Percentiles rank a stretch among this genome's conserved stretches.
These are phyloP conservation scores for Sebastes vulpes DNA, from an alignment of 2,797 vertebrate species.

Conservation along the genomic window DNA sequence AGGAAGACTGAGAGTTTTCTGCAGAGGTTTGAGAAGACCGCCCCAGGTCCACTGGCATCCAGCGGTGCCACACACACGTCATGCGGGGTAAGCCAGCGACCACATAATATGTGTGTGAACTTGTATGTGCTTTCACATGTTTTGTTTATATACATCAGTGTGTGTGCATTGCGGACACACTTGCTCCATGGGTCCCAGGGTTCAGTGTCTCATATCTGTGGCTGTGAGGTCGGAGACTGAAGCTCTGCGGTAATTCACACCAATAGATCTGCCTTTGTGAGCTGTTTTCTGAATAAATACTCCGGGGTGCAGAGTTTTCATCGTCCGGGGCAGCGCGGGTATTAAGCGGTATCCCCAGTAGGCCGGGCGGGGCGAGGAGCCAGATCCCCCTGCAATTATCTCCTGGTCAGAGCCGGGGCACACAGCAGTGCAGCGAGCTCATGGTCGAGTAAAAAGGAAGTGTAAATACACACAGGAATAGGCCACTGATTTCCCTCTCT, in stretches of 20 bases:
- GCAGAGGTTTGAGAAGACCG: slow-evolving; percentile 61
- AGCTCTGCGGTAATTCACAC: slow-evolving; percentile 65
- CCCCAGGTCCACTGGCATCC: slow-evolving; percentile 24
- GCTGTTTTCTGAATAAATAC: slow-evolving; percentile 80
- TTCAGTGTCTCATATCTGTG: slow-evolving; percentile 67
- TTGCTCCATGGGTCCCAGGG: slow-evolving; percentile 29
- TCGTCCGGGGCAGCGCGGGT: slow-evolving; percentile 10
- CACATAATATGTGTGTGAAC: slow-evolving; percentile 24
- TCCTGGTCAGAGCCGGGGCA: slow-evolving; percentile 53
- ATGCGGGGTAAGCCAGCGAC: slow-evolving; percentile 70
- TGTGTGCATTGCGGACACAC: not conserved
- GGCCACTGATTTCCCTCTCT: not conserved
- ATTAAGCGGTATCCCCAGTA: slow-evolving; percentile 35
- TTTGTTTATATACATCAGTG: slow-evolving; percentile 5
- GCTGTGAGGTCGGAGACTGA: slow-evolving; percentile 55
- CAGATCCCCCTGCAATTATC: slow-evolving; percentile 47
- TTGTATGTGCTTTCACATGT: slow-evolving; percentile 17
- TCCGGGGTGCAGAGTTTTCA: slow-evolving; percentile 47
- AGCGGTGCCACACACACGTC: slow-evolving; percentile 56
- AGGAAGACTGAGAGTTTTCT: slow-evolving; percentile 65
- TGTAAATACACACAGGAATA: slow-evolving; percentile 45
- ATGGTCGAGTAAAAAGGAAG: slow-evolving; percentile 38
- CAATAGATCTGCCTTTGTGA: slow-evolving; percentile 64
- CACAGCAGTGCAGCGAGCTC: slow-evolving; percentile 30
- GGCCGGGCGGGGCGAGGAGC: slow-evolving; percentile 13